phyloP scores from a whole-genome alignment of 2,888 invertebrate genomes.

The Amblyjoppa proteus region DNA sequence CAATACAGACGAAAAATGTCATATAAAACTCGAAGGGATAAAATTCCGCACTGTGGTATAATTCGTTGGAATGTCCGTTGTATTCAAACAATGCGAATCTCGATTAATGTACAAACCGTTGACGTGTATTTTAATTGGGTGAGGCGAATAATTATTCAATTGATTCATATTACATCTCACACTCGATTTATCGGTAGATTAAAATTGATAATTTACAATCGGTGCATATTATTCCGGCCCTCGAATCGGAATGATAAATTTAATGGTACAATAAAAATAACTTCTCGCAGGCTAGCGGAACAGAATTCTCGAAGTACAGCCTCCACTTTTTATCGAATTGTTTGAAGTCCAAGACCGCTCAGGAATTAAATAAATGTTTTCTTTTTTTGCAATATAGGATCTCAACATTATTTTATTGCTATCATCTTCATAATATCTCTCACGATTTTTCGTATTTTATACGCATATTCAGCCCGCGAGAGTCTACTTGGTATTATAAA shows the following conservation, averaged over 20 bases:
- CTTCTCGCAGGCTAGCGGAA: background rate
- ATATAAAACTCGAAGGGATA: background rate
- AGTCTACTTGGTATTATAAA: conserved; percentile 9
- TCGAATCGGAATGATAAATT: background rate
- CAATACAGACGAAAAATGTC: background rate
- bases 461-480: background rate
- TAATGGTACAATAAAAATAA: background rate
- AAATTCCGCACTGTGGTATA: background rate
- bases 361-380: too few relatives aligned
- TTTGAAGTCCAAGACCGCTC: background rate
- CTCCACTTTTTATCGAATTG: background rate
- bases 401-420: background rate
- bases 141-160: background rate
- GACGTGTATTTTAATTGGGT: background rate
- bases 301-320: background rate
- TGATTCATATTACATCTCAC: conserved; percentile 9
- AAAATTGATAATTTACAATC: background rate
- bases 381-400: background rate
- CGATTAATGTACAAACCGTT: background rate
- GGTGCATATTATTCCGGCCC: background rate
- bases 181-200: background rate
- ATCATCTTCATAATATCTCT: conserved; percentile 1
- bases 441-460: background rate
- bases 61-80: background rate
- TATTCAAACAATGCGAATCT: background rate